Evolutionary conservation across 2,797 vertebrate species (phyloP).

Genomic region (Dendrocincla fuliginosa): DNA sequence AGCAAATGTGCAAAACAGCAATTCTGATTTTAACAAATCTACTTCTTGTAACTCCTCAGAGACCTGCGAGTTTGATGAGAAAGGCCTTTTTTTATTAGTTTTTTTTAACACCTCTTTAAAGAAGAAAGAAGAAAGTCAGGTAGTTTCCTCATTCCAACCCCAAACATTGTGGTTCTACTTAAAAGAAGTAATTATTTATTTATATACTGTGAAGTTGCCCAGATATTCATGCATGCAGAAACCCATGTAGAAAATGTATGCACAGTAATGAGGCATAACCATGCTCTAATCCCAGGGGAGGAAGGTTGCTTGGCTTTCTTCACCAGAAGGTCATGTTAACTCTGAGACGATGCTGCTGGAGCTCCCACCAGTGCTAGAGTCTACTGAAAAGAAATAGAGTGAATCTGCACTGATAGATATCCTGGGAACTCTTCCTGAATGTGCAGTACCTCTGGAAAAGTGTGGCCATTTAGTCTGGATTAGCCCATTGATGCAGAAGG

Average conservation of each 20-base stretch:
- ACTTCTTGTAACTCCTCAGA: slow-evolving; percentile 18
- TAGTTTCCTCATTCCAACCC: neutral
- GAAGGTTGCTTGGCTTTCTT: neutral
- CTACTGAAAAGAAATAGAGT: neutral
- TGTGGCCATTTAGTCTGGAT: neutral
- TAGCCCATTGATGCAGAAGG: neutral
- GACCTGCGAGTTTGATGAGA: neutral
- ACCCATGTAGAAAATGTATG: neutral
- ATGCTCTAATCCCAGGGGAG: neutral
- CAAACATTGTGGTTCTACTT: neutral
- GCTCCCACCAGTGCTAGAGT: neutral
- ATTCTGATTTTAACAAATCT: slow-evolving; percentile 16
- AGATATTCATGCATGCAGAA: neutral
- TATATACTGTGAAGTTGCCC: neutral
- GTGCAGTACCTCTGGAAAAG: neutral
- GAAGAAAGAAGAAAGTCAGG: neutral
- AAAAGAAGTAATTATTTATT: neutral
- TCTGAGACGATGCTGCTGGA: neutral
- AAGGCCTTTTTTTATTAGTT: neutral
- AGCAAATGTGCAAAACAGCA: slow-evolving; percentile 21
- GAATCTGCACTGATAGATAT: neutral
- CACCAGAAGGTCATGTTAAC: neutral
- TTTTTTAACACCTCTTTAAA: neutral
- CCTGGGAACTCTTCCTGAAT: neutral
- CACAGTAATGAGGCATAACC: neutral